Conservation (phyloP, 2,113 vertebrate genomes). For the Clarias magur region DNA sequence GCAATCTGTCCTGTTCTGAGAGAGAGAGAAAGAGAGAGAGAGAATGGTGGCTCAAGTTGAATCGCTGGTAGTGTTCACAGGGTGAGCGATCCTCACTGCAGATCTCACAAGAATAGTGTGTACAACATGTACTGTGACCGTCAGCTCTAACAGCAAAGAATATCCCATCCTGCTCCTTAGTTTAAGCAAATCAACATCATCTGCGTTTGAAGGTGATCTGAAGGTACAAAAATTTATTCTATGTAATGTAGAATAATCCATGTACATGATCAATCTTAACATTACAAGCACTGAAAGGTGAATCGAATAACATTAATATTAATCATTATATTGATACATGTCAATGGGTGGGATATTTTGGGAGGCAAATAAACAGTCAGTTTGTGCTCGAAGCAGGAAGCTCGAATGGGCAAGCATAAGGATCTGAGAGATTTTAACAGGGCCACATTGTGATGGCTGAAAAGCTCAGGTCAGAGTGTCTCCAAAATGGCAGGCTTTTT, state of each 20-base stretch:
- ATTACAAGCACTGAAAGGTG: too few relatives aligned
- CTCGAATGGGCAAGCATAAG: too few relatives aligned
- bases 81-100: slow-evolving; percentile 24
- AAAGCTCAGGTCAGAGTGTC: too few relatives aligned
- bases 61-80: slow-evolving; percentile 41
- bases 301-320: too few relatives aligned
- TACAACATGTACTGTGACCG: slow-evolving; percentile 24
- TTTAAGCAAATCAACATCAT: neutral
- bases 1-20: slow-evolving; percentile 52
- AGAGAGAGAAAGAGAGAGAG: slow-evolving; percentile 39
- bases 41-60: slow-evolving; percentile 26
- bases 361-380: too few relatives aligned
- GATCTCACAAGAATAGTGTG: slow-evolving; percentile 15
- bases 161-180: neutral
- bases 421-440: too few relatives aligned
- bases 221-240: neutral
- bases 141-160: neutral
- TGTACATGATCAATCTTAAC: neutral
- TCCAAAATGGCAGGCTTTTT: too few relatives aligned
- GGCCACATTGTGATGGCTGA: too few relatives aligned
- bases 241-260: neutral
- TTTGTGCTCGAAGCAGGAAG: too few relatives aligned
- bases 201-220: neutral
- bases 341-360: too few relatives aligned
- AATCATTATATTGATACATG: too few relatives aligned